Base-by-base conservation (phyloP, 2,888 invertebrate genomes). In the Gibbula magus region DNA sequence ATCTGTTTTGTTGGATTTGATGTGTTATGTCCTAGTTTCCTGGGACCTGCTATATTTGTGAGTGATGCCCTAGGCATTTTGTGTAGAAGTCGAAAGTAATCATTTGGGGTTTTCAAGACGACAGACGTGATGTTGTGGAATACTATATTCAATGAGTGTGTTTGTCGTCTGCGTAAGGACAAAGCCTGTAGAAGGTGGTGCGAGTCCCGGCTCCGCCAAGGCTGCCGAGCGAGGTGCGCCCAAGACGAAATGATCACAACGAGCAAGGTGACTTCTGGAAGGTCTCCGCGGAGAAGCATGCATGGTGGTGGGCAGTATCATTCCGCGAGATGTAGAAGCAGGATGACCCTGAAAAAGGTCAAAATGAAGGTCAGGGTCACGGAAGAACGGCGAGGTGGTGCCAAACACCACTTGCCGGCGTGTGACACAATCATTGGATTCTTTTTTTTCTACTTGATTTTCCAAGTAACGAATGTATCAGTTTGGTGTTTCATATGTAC, bases 1-100 rank as follows among this genome's bases (percentile, higher is more conserved):
- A 70, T 70, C 70, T 35, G 70, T 70, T 70, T 70, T 70, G 70
- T 70, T 70, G 70, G 70, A 70, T 70, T 70, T 70, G 70, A 70
- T 70, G 70, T 70, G 70, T 70, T 39, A 70, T n/a, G 35, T 70
- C 70, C 35, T 35, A 35, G 35, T 39, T 10, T 56, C 35, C 8
- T 35, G 70, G 70, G 70, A 70, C 20, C 35, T 35, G 35, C 20
- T 70, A 35, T 70, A 70, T 32, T 70, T 70, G 70, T 32, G 70
- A 70, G 70, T 70, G 70, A 32, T 70, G 70, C 70, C 70, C 20
- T 70, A 70, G 70, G 70, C 70, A 70, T 70, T 70, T 35, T 39
- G 70, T 39, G 32, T 32, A 70, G 70, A 32, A 70, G 35, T 39
- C 20, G 70, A 70, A 32, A 20, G 70, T 20, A 70, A 32, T n/a